Base-by-base conservation (phyloP, 1,140 invertebrate species). In the Brachionus sp. region DNA sequence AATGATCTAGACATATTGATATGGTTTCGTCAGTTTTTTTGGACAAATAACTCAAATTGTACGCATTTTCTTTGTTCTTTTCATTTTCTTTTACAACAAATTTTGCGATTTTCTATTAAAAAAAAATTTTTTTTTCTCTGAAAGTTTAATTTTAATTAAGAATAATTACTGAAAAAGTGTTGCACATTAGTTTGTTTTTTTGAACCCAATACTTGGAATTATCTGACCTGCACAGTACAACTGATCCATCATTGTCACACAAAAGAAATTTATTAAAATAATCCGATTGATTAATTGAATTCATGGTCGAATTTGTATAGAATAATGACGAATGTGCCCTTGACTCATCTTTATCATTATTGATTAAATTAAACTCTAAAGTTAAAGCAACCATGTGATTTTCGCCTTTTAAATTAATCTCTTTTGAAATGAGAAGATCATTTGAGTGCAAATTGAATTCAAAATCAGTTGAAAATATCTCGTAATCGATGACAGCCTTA, bases 251-350 rank as follows among this genome's bases (percentile, higher is more conserved):
- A 66, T 57, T 80, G 39, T 80, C 50, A 66, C 77, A 80, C 13
- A 80, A 19, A 25, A 80, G 25, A 80, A 80, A 80, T 66, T 80
- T 80, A 16, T 80, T 80, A 4, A 80, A 80, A 80, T 39, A 80
- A 66, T 80, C 77, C 2, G 46, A 62, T 62, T 80, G 77, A 62
- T 19, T 6, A 19, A 80, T 66, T n/a, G 50, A 57, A 35, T 44
- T 80, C 62, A 80, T 80, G 13, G 33, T 80, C 9, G 77, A 57
- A 44, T 62, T 42, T 12, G 77, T 62, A 25, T 62, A 66, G 35
- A 80, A 80, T 16, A 80, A 19, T 19, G 46, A 62, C 25, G 62
- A 62, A 44, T 80, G 77, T 9, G 77, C 77, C 7, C 77, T 37
- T 33, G 77, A 80, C 33, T 80, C 77, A 37, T 80, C 77, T 12